Percentiles rank a stretch among this genome's conserved stretches.
Conservation (phyloP, 2,888 invertebrate genomes). For the Synanthedon myopaeformis region DNA sequence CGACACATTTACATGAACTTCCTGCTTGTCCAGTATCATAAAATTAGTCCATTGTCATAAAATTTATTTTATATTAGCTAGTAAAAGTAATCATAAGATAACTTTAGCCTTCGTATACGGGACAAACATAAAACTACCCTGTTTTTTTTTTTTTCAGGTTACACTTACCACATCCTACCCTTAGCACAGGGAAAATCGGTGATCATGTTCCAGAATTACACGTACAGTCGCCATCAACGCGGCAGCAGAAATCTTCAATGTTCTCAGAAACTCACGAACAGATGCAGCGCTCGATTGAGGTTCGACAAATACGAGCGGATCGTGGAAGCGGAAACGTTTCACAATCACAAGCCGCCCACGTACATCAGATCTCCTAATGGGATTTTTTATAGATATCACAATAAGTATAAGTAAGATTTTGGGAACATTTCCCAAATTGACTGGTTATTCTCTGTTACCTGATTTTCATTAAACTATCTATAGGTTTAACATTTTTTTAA, state of each 20-base stretch:
- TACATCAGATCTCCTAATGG: slow-evolving; percentile 1
- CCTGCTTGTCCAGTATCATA: no score
- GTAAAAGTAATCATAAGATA: no score
- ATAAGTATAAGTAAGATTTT: no score
- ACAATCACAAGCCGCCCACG: slow-evolving; percentile 13
- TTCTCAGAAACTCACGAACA: not conserved
- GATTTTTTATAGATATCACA: not conserved
- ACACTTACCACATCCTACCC: not conserved
- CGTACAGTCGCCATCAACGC: slow-evolving; percentile 4
- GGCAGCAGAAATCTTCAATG: slow-evolving; percentile 3
- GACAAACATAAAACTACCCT: no score
- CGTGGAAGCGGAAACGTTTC: slow-evolving; percentile 1
- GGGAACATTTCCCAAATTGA: no score
- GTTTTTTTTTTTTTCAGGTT: not conserved
- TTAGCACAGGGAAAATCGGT: slow-evolving; percentile 3
- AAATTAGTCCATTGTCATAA: no score
- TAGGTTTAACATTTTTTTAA: no score
- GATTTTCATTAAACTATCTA: no score
- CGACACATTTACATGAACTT: no score
- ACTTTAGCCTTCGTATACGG: no score
- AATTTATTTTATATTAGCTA: no score
- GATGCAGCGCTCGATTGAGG: not conserved
- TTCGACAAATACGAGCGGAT: slow-evolving; percentile 6
- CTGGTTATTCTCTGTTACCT: no score
- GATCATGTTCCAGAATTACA: slow-evolving; percentile 8